Conservation (phyloP, 2,888 invertebrate species). For the Tetrapedia diversipes region DNA sequence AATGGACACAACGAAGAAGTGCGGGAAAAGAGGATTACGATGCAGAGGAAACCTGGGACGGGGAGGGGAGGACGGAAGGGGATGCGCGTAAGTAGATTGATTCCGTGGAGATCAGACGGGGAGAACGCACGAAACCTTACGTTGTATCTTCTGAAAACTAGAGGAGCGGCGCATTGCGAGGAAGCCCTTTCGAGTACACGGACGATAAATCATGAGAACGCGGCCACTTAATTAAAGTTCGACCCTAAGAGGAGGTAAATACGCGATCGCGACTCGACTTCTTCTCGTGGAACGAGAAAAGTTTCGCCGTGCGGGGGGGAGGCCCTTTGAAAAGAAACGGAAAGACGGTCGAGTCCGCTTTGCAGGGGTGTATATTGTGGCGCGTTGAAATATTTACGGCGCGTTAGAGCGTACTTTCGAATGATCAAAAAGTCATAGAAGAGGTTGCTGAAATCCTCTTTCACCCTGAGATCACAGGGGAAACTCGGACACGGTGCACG, state of each 20-base stretch:
- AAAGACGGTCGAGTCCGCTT: not conserved
- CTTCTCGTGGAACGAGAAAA: slow-evolving; percentile 12
- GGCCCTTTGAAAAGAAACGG: not conserved
- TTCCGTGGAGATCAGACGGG: slow-evolving; percentile 49
- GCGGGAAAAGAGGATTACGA: slow-evolving; percentile 55
- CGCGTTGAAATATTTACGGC: slow-evolving; percentile 13
- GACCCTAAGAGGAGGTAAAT: slow-evolving; percentile 12
- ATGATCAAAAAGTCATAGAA: not conserved
- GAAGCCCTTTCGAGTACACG: slow-evolving; percentile 36
- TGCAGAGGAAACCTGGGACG: slow-evolving; percentile 27
- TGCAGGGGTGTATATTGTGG: not conserved
- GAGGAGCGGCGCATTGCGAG: too few species aligned
- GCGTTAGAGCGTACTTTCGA: not conserved
- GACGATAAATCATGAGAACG: slow-evolving; percentile 39
- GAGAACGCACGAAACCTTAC: slow-evolving; percentile 30
- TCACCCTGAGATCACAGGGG: not conserved
- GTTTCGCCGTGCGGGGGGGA: not conserved
- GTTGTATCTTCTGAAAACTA: slow-evolving; percentile 38
- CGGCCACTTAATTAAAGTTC: slow-evolving; percentile 37
- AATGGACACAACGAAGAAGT: slow-evolving; percentile 60
- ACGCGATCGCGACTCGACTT: slow-evolving; percentile 15
- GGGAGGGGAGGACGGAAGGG: slow-evolving; percentile 30
- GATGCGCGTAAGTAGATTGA: slow-evolving; percentile 70
- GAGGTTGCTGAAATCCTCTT: not conserved
- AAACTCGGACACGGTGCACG: not conserved